Evolutionary conservation across 2,888 invertebrate genomes (phyloP).

Genomic region (Ernsta delagoae): DNA sequence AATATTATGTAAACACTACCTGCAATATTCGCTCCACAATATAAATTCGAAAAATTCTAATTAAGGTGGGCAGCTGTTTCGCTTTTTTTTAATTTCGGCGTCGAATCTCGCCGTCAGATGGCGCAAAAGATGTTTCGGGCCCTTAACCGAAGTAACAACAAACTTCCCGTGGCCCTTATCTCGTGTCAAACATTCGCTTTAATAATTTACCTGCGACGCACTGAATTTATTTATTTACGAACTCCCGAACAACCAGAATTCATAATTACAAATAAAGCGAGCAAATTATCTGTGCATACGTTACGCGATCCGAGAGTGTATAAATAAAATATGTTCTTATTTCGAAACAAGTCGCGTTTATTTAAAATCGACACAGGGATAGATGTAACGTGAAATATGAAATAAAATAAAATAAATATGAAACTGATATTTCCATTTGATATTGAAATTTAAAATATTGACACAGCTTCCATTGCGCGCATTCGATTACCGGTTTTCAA

Average conservation of each 20-base stretch:
- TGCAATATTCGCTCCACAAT: slow-evolving; percentile 59
- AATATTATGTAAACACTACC: slow-evolving; percentile 53
- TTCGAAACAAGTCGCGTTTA: slow-evolving; percentile 49
- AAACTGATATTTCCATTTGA: slow-evolving; percentile 65
- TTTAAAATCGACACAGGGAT: slow-evolving; percentile 63
- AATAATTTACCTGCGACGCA: slow-evolving; percentile 39
- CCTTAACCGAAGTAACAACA: slow-evolving; percentile 55
- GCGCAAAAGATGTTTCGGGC: slow-evolving; percentile 65
- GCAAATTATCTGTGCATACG: slow-evolving; percentile 34
- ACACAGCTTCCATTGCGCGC: slow-evolving; percentile 76
- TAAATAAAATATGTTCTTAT: slow-evolving; percentile 48
- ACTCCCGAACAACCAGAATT: slow-evolving; percentile 33
- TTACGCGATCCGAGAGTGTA: slow-evolving; percentile 35
- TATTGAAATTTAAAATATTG: slow-evolving; percentile 83
- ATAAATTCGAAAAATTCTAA: slow-evolving; percentile 81
- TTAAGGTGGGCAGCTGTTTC: slow-evolving; percentile 78
- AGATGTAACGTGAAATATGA: slow-evolving; percentile 57
- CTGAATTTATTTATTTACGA: slow-evolving; percentile 33
- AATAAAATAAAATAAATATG: slow-evolving; percentile 68
- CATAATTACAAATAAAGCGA: slow-evolving; percentile 36
- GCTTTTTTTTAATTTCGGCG: slow-evolving; percentile 75
- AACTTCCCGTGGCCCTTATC: slow-evolving; percentile 62
- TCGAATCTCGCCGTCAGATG: slow-evolving; percentile 73
- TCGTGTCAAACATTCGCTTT: slow-evolving; percentile 48
- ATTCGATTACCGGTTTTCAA: slow-evolving; percentile 84